Percentiles rank a stretch among this genome's conserved stretches.
phyloP scores from a whole-genome alignment of 2,888 invertebrate species.

The Rhabditoides inermis region DNA sequence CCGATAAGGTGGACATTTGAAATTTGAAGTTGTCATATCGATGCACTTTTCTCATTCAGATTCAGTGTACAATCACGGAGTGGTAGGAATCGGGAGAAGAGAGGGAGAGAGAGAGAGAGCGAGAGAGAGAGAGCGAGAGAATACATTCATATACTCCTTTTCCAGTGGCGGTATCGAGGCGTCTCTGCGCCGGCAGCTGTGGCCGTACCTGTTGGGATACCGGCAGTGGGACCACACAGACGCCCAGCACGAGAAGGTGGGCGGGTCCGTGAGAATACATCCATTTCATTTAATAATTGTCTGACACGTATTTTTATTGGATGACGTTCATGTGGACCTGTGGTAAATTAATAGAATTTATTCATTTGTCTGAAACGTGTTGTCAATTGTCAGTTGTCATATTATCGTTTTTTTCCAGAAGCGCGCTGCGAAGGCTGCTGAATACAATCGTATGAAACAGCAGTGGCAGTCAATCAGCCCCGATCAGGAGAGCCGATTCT shows the following conservation, averaged over 20 bases:
- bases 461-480: slow-evolving; percentile 87
- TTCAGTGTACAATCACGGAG: neutral
- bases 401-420: slow-evolving; percentile 48
- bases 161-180: slow-evolving; percentile 67
- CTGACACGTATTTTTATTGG: too few species aligned
- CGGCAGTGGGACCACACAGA: slow-evolving; percentile 75
- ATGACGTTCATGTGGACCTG: too few species aligned
- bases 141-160: slow-evolving; percentile 11
- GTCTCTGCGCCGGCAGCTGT: slow-evolving; percentile 70
- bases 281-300: too few species aligned
- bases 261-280: too few species aligned
- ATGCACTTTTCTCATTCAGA: neutral
- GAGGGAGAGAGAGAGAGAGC: too few species aligned
- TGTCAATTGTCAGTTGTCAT: too few species aligned
- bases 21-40: too few species aligned
- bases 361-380: too few species aligned
- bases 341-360: too few species aligned
- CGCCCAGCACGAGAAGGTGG: slow-evolving; percentile 63
- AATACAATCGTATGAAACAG: slow-evolving; percentile 66
- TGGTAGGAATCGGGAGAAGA: too few species aligned
- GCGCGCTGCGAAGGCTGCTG: slow-evolving; percentile 62
- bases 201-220: slow-evolving; percentile 87
- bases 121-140: too few species aligned
- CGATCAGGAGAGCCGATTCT: slow-evolving; percentile 77
- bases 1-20: too few species aligned